phyloP scores from a whole-genome alignment of 2,888 invertebrate species.

The Pelosia muscerda region DNA sequence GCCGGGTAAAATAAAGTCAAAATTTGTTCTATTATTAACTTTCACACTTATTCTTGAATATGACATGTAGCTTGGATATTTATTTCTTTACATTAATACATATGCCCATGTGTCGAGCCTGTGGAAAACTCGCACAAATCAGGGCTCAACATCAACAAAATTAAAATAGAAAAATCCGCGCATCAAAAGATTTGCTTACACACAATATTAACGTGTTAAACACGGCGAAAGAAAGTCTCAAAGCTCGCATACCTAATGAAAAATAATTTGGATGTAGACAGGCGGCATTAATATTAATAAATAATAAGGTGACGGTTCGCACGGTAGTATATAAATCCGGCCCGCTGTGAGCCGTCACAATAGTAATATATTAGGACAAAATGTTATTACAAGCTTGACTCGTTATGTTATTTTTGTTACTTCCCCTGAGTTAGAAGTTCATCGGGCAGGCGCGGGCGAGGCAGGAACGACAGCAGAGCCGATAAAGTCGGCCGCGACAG shows the following conservation, averaged over 20 bases:
- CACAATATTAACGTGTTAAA: conserved; percentile 66
- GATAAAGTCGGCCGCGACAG: conserved; percentile 32
- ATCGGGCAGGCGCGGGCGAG: conserved; percentile 57
- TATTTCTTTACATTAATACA: conserved; percentile 38
- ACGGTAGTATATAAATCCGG: conserved; percentile 80
- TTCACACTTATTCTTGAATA: conserved; percentile 26
- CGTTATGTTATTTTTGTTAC: conserved; percentile 83
- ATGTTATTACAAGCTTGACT: conserved; percentile 84
- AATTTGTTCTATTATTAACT: conserved; percentile 27
- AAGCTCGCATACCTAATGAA: conserved; percentile 72
- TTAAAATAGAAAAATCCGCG: conserved; percentile 58
- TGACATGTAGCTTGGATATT: conserved; percentile 23
- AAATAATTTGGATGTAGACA: conserved; percentile 78
- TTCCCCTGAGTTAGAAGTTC: conserved; percentile 68
- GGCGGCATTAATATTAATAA: conserved; percentile 81
- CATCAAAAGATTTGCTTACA: conserved; percentile 71
- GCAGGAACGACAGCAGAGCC: conserved; percentile 44
- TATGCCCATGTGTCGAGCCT: conserved; percentile 20
- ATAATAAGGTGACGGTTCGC: conserved; percentile 80
- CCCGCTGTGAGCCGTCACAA: conserved; percentile 79
- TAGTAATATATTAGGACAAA: conserved; percentile 85
- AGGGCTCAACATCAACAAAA: conserved; percentile 53
- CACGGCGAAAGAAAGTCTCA: conserved; percentile 57
- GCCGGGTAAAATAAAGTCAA: conserved; percentile 24
- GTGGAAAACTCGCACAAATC: conserved; percentile 40